Evolutionary conservation across 1,140 invertebrate species (phyloP).

Genomic region (Eurosta solidaginis): DNA sequence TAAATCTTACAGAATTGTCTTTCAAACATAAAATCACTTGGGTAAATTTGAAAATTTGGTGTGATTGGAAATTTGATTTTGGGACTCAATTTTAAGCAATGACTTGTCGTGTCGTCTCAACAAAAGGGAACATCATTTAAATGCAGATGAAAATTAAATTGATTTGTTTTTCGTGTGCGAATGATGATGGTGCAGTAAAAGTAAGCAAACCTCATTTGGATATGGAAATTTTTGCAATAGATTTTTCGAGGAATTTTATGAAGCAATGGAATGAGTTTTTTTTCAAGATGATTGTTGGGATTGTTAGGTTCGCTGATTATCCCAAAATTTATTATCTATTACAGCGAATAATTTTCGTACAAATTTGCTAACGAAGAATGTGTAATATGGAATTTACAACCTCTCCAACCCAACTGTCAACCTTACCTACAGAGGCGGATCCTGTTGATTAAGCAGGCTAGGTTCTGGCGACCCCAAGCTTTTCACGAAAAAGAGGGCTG

Average conservation of each 20-base stretch:
- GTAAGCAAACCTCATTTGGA: background rate
- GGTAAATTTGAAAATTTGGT: background rate
- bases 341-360: too few species aligned
- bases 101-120: background rate
- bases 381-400: too few species aligned
- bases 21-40: background rate
- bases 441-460: too few species aligned
- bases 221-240: background rate
- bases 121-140: background rate
- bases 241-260: background rate
- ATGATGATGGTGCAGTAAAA: background rate
- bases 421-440: too few species aligned
- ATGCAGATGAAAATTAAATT: constrained; percentile 25
- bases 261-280: too few species aligned
- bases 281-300: too few species aligned
- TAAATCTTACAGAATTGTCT: background rate
- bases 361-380: too few species aligned
- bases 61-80: constrained; percentile 13
- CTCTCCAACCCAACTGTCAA: too few species aligned
- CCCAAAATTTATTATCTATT: too few species aligned
- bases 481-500: too few species aligned
- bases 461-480: too few species aligned
- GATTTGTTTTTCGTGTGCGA: constrained; percentile 10
- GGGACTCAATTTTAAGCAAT: constrained; percentile 16
- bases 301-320: too few species aligned